Evolutionary conservation across 2,888 invertebrate species (phyloP).

Genomic region (Loripinus fragilis): DNA sequence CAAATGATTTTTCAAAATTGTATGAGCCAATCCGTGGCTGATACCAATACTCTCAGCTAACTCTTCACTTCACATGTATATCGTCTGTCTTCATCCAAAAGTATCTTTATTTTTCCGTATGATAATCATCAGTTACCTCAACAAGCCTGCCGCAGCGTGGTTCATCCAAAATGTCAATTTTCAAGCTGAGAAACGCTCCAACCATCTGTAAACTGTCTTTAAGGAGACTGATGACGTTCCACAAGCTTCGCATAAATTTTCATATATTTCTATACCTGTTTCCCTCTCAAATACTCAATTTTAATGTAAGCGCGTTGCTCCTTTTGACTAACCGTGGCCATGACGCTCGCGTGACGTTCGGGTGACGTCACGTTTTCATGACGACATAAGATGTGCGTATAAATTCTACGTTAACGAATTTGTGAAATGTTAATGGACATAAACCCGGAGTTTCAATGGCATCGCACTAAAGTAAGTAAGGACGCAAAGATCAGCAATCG

Average conservation of each 20-base stretch:
- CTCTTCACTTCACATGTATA: not conserved
- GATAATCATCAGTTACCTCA: not conserved
- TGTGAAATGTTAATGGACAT: not conserved
- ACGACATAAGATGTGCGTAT: too few relatives aligned
- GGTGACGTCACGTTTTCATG: not conserved
- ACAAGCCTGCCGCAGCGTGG: not conserved
- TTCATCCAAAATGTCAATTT: not conserved
- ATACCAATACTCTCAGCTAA: not conserved
- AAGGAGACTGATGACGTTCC: not conserved
- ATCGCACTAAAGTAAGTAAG: too few relatives aligned
- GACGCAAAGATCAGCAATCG: too few relatives aligned
- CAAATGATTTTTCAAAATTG: not conserved
- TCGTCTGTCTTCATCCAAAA: not conserved
- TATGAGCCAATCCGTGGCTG: not conserved
- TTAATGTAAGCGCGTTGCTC: not conserved
- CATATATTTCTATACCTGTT: not conserved
- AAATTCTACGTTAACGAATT: not conserved
- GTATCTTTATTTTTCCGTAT: not conserved
- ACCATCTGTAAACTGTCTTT: not conserved
- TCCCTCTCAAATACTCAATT: not conserved
- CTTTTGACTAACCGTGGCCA: not conserved
- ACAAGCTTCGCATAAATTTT: not conserved
- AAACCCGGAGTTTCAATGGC: not conserved
- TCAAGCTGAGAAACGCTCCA: not conserved
- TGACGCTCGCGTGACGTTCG: conserved; percentile 2